Conservation (phyloP, 2,888 invertebrate genomes). For the Tetragonula carbonaria region DNA sequence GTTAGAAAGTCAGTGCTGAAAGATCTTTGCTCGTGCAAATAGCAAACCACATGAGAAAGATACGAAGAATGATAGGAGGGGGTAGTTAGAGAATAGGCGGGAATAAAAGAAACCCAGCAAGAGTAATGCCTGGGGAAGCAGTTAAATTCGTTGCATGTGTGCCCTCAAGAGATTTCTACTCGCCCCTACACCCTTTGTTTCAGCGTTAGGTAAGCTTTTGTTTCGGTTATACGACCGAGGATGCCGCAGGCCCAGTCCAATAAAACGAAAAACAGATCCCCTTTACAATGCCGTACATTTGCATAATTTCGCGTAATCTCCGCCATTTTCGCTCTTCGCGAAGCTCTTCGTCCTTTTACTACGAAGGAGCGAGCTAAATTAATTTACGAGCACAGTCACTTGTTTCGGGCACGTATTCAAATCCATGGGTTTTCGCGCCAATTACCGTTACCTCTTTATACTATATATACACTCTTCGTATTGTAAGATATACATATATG, state of each 20-base stretch:
- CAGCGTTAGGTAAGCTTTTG: constrained; percentile 83
- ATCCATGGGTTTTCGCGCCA: not conserved
- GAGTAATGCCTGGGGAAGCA: constrained; percentile 82
- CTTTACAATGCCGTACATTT: constrained; percentile 81
- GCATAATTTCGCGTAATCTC: constrained; percentile 84
- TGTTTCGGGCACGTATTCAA: constrained; percentile 27
- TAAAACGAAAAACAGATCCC: constrained; percentile 82
- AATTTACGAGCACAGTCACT: constrained; percentile 66
- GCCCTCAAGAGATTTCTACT: constrained; percentile 78
- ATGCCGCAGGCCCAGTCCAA: constrained; percentile 78
- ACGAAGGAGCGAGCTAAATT: constrained; percentile 54
- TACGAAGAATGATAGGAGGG: constrained; percentile 47
- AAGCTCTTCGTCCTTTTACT: constrained; percentile 60
- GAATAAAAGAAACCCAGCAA: constrained; percentile 82
- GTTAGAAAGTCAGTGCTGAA: not conserved
- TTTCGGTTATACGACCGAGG: constrained; percentile 83
- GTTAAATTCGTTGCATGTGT: constrained; percentile 84
- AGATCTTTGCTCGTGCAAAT: not conserved
- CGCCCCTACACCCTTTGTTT: constrained; percentile 79
- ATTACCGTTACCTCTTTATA: not conserved
- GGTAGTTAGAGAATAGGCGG: constrained; percentile 62
- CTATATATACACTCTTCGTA: no score
- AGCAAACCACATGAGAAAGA: constrained; percentile 40
- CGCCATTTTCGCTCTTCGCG: constrained; percentile 80
- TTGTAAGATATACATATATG: no score